phyloP scores from a whole-genome alignment of 1,140 invertebrate genomes.

The Macrocentrus cingulum region DNA sequence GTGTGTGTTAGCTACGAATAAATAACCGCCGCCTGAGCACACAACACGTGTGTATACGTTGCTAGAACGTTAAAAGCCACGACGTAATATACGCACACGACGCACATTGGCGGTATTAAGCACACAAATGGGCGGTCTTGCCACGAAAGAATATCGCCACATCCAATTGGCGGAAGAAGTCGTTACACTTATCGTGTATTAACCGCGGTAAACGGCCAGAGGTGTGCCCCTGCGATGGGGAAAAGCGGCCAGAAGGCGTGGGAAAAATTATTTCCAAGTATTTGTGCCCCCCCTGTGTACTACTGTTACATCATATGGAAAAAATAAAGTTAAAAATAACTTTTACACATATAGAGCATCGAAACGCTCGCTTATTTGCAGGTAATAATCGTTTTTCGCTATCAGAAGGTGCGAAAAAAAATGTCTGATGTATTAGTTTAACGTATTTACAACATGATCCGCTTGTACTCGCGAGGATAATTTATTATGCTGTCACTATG shows the following conservation, averaged over 20 bases:
- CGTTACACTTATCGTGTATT: slow-evolving; percentile 49
- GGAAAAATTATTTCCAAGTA: slow-evolving; percentile 19
- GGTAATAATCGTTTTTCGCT: no score
- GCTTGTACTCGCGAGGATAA: slow-evolving; percentile 34
- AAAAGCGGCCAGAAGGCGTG: slow-evolving; percentile 13
- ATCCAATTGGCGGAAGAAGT: slow-evolving; percentile 45
- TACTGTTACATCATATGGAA: neutral
- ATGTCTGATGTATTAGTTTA: slow-evolving; percentile 17
- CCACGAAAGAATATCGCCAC: slow-evolving; percentile 29
- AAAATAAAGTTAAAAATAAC: no score
- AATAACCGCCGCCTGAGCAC: neutral
- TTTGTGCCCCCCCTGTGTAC: neutral
- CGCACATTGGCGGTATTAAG: slow-evolving; percentile 38
- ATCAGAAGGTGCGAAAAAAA: neutral
- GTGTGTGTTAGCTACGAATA: neutral
- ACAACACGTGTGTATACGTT: no score
- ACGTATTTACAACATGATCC: slow-evolving; percentile 10
- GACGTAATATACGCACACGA: slow-evolving; percentile 8
- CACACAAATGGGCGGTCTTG: slow-evolving; percentile 45
- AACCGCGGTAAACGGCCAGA: slow-evolving; percentile 21
- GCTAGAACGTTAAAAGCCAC: neutral
- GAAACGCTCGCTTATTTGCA: no score
- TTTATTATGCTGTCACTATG: slow-evolving; percentile 58
- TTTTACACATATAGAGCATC: neutral
- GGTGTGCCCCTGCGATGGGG: neutral